These are phyloP conservation scores for Temnothorax curvispinosus DNA, from an alignment of 1,140 invertebrate genomes.

Conservation along the genomic window DNA sequence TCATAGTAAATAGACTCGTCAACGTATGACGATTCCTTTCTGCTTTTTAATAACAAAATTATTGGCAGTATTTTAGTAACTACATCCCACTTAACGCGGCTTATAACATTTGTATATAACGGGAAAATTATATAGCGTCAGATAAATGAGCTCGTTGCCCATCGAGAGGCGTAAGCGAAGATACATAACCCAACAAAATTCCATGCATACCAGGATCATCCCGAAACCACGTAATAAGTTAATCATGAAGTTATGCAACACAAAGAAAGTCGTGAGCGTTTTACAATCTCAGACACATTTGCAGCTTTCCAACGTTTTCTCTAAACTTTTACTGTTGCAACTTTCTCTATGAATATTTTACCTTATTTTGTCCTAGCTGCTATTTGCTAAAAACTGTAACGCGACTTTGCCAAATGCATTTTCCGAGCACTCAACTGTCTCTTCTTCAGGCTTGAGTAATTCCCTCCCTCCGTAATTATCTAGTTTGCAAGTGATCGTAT, in stretches of 20 bases:
- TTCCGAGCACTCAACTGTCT: background rate
- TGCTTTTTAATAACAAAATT: background rate
- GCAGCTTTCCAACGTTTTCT: background rate
- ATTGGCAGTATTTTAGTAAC: background rate
- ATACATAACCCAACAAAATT: conserved; percentile 60
- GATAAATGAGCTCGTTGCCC: conserved; percentile 28
- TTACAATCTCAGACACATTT: background rate
- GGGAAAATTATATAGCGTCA: background rate
- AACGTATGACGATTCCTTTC: background rate
- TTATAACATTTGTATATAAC: background rate
- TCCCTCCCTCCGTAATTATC: background rate
- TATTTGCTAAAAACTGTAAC: background rate
- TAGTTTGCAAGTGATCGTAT: background rate
- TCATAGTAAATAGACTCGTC: background rate
- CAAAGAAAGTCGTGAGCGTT: conserved; percentile 1
- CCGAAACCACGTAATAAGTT: conserved; percentile 57
- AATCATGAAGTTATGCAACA: conserved; percentile 56
- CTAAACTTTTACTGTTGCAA: background rate
- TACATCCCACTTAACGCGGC: background rate
- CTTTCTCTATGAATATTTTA: background rate
- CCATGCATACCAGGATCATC: conserved; percentile 61
- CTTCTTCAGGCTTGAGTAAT: background rate
- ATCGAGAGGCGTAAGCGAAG: conserved; percentile 43
- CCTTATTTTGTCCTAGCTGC: background rate
- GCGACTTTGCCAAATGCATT: background rate